Percentiles rank a stretch among this genome's conserved stretches.
Evolutionary conservation across 2,113 vertebrate species (phyloP).

Genomic region (Thryonomys swinderianus): DNA sequence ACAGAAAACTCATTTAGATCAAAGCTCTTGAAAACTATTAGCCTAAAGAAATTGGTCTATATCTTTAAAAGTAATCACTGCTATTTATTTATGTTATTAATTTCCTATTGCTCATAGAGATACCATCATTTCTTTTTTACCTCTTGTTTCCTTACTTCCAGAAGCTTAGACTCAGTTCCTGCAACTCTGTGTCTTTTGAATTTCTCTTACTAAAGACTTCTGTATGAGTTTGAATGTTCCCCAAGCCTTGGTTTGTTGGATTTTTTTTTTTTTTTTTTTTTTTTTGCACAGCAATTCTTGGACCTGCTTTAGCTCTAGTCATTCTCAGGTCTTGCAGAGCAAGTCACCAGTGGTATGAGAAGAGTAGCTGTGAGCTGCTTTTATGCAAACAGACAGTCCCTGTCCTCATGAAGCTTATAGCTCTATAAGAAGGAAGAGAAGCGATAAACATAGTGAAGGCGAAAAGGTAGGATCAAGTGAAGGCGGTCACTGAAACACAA

Average conservation of each 20-base stretch:
- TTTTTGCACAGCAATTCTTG: neutral
- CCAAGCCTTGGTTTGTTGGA: neutral
- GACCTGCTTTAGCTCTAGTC: neutral
- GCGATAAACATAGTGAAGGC: neutral
- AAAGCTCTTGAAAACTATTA: neutral
- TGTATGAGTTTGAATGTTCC: neutral
- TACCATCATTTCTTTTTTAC: neutral
- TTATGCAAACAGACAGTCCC: neutral
- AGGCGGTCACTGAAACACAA: neutral
- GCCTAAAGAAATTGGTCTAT: neutral
- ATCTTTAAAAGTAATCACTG: neutral
- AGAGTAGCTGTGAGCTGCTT: neutral
- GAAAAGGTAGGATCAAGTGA: neutral
- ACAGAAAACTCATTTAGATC: neutral
- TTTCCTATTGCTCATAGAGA: neutral
- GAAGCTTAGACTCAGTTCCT: neutral
- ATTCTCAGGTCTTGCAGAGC: neutral
- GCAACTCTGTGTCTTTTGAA: slow-evolving; percentile 18
- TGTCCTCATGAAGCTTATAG: neutral
- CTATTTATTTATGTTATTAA: neutral
- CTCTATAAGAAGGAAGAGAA: neutral
- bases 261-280: neutral
- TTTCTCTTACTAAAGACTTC: neutral
- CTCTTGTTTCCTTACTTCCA: neutral
- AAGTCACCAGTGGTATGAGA: neutral